Evolutionary conservation across 2,888 invertebrate genomes (phyloP).

Genomic region (Himalopsyche tibetana): DNA sequence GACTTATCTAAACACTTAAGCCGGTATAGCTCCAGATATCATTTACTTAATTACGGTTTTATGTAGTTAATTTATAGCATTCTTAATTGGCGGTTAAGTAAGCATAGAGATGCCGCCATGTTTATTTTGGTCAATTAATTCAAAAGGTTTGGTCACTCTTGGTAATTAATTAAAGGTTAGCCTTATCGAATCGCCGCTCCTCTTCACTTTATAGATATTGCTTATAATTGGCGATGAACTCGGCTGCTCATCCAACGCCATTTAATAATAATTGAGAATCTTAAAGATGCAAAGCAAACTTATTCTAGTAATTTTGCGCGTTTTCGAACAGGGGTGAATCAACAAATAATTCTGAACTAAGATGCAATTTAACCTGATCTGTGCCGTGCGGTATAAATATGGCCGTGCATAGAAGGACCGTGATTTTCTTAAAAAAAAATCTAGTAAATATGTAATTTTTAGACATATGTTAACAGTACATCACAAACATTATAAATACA

Average conservation of each 20-base stretch:
- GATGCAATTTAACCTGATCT: no score
- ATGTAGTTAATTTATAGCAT: not conserved
- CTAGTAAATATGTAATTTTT: no score
- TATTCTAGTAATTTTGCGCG: constrained; percentile 6
- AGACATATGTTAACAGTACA: no score
- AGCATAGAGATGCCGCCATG: constrained; percentile 32
- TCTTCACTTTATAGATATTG: not conserved
- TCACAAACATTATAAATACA: no score
- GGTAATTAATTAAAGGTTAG: constrained; percentile 15
- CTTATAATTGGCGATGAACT: constrained; percentile 1
- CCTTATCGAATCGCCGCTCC: constrained; percentile 28
- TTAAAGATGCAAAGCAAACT: constrained; percentile 5
- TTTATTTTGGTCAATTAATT: constrained; percentile 42
- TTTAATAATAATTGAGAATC: constrained; percentile 3
- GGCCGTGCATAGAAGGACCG: no score
- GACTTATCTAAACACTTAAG: constrained; percentile 34
- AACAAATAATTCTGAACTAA: no score
- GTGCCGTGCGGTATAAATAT: no score
- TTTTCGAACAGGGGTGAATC: no score
- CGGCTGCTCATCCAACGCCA: not conserved
- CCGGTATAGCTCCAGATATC: constrained; percentile 42
- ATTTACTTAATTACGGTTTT: constrained; percentile 31
- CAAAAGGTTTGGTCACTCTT: constrained; percentile 6
- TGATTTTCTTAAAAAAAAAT: no score
- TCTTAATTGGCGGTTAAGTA: constrained; percentile 40